These are phyloP conservation scores for Hycleus cichorii DNA, from an alignment of 1,140 invertebrate species.

Conservation along the genomic window DNA sequence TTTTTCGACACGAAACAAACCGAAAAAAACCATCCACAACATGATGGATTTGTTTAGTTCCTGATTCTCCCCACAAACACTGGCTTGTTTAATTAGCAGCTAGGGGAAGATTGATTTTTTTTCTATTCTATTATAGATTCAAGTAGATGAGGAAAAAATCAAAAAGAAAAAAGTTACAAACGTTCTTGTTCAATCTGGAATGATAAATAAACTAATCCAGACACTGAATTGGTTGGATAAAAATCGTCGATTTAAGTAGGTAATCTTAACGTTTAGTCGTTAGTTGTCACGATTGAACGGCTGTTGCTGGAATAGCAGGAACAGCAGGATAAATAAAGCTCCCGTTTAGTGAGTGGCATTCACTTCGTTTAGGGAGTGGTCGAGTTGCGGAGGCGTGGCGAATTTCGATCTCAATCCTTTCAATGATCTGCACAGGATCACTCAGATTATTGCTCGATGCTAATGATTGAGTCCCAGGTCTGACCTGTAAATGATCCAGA, in stretches of 20 bases:
- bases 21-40: background rate
- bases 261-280: constrained; percentile 8
- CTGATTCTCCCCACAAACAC: too few relatives aligned
- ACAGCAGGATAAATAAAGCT: constrained; percentile 16
- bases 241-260: constrained; percentile 11
- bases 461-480: constrained; percentile 10
- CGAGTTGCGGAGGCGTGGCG: constrained; percentile 14
- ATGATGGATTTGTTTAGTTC: too few relatives aligned
- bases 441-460: constrained; percentile 13
- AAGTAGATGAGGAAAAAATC: too few relatives aligned
- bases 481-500: constrained; percentile 5
- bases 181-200: background rate
- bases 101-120: too few relatives aligned
- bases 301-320: constrained; percentile 16
- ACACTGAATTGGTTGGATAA: constrained; percentile 2
- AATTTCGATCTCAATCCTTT: constrained; percentile 19
- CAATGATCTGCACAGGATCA: constrained; percentile 18
- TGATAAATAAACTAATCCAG: constrained; percentile 13
- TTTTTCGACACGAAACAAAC: constrained; percentile 4
- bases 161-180: too few relatives aligned
- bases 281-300: constrained; percentile 12
- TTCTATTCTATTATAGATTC: too few relatives aligned
- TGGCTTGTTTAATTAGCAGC: too few relatives aligned
- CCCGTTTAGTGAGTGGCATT: constrained; percentile 16
- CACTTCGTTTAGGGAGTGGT: constrained; percentile 17